Percentiles rank a stretch among this genome's conserved stretches.
Conservation (phyloP, 2,113 vertebrate species). For the Lepidothrix coronata region DNA sequence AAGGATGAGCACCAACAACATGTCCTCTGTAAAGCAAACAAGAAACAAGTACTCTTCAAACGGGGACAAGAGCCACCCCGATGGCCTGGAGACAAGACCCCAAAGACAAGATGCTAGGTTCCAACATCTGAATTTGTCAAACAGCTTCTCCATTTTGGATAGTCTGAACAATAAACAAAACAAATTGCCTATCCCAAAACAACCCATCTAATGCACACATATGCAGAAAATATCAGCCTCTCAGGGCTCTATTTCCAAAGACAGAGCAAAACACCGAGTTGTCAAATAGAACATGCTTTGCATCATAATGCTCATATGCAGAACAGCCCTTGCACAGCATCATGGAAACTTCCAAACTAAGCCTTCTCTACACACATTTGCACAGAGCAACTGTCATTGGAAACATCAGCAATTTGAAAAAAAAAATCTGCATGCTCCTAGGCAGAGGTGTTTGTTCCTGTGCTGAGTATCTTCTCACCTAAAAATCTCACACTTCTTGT, state of each 20-base stretch:
- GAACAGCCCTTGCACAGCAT: neutral
- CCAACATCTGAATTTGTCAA: neutral
- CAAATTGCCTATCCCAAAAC: neutral
- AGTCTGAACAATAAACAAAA: neutral
- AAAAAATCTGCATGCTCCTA: neutral
- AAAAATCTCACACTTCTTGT: neutral
- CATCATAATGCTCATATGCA: neutral
- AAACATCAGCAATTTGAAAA: neutral
- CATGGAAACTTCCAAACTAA: neutral
- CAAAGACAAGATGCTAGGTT: neutral
- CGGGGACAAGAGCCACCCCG: neutral
- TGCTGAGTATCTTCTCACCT: conserved; percentile 8
- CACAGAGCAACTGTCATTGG: neutral
- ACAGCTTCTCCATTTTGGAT: neutral
- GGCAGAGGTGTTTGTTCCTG: conserved; percentile 13
- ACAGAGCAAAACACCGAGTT: neutral
- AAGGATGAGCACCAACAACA: neutral
- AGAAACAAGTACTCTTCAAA: neutral
- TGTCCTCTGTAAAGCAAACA: neutral
- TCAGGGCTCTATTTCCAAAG: neutral
- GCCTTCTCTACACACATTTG: neutral
- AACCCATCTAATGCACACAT: neutral
- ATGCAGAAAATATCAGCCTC: neutral
- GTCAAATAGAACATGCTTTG: neutral
- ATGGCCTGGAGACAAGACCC: neutral